Evolutionary conservation across 2,797 vertebrate genomes (phyloP).

Genomic region (Crocodylus rhombifer): DNA sequence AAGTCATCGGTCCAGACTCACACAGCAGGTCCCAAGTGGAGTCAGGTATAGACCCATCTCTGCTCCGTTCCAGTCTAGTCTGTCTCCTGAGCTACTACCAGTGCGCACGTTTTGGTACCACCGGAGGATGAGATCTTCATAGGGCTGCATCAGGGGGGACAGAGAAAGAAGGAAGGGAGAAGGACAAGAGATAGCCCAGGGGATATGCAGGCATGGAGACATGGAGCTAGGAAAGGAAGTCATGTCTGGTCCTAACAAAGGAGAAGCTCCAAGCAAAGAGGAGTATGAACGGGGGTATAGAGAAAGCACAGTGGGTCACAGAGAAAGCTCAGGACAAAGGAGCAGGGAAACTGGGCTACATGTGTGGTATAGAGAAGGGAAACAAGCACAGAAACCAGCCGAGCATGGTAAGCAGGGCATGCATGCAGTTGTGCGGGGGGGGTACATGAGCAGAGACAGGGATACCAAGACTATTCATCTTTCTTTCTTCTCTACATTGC

Average conservation of each 20-base stretch:
- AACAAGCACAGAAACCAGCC: constrained; percentile 48
- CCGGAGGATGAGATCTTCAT: neutral
- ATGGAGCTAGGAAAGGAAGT: neutral
- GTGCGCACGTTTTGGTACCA: neutral
- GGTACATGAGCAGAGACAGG: constrained; percentile 30
- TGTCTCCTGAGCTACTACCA: neutral
- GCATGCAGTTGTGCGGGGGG: constrained; percentile 8
- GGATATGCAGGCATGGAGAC: neutral
- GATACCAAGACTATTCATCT: constrained; percentile 19
- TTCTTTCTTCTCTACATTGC: constrained; percentile 34
- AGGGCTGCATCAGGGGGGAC: neutral
- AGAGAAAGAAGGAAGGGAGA: neutral
- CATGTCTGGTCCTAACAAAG: neutral
- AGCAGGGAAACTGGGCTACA: neutral
- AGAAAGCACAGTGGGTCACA: neutral
- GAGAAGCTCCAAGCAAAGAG: neutral
- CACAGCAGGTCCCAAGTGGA: neutral
- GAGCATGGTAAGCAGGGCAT: constrained; percentile 43
- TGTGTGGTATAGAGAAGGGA: neutral
- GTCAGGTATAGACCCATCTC: neutral
- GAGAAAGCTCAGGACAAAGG: neutral
- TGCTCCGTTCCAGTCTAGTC: neutral
- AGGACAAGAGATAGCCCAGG: neutral
- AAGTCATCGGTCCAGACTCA: neutral
- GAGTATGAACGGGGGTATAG: neutral